Evolutionary conservation across 2,113 vertebrate genomes (phyloP).

Genomic region (Erythrolamprus reginae): DNA sequence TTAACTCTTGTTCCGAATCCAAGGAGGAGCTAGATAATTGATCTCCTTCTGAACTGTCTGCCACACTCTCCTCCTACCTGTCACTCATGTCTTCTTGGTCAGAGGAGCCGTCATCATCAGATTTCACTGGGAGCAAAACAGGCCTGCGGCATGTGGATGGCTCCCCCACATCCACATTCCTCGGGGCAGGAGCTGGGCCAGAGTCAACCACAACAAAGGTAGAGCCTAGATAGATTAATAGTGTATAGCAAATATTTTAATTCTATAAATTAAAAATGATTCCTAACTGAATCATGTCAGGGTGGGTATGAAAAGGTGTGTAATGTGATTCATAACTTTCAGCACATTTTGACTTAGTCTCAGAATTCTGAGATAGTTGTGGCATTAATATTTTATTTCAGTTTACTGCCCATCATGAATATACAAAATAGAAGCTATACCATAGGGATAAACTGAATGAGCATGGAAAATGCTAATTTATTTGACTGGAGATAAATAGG

Average conservation of each 20-base stretch:
- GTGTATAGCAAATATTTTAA: neutral
- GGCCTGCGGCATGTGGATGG: too few species aligned
- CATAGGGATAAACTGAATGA: neutral
- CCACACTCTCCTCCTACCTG: too few species aligned
- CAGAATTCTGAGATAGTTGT: slow-evolving; percentile 4
- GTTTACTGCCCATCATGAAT: neutral
- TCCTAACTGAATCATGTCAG: neutral
- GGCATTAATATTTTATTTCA: slow-evolving; percentile 30
- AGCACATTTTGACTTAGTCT: neutral
- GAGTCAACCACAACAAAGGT: too few species aligned
- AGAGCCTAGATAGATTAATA: neutral
- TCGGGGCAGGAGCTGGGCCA: too few species aligned
- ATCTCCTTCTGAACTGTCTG: too few species aligned
- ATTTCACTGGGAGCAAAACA: too few species aligned
- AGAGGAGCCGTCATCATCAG: too few species aligned
- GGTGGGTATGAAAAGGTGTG: neutral
- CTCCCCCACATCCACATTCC: too few species aligned
- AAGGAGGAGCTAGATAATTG: too few species aligned
- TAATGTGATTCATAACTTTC: neutral
- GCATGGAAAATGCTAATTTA: neutral
- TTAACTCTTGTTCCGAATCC: too few species aligned
- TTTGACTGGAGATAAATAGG: neutral
- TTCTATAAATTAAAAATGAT: neutral
- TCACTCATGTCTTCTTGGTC: too few species aligned
- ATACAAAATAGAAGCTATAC: slow-evolving; percentile 16